Evolutionary conservation across 2,113 vertebrate genomes (phyloP).

Genomic region (Albula goreensis): DNA sequence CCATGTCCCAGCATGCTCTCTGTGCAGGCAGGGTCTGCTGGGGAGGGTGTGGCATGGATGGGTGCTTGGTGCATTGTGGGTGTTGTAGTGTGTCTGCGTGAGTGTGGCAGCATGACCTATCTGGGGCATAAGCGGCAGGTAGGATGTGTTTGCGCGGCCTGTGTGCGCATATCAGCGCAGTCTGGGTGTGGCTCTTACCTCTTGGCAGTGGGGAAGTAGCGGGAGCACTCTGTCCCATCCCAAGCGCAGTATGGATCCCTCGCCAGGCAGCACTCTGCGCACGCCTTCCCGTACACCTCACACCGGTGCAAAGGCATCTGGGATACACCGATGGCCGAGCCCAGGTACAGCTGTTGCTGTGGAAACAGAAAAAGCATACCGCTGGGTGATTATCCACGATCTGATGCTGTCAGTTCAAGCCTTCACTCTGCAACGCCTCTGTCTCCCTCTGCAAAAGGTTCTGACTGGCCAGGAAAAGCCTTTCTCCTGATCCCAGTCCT

Average conservation of each 20-base stretch:
- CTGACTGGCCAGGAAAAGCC: not conserved
- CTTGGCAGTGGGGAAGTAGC: conserved; percentile 95
- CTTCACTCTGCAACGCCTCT: too few relatives aligned
- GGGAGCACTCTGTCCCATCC: conserved; percentile 92
- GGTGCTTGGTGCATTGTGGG: too few relatives aligned
- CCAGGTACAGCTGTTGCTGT: conserved; percentile 96
- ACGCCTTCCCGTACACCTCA: conserved; percentile 92
- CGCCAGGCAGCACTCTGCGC: conserved; percentile 96
- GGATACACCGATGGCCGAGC: conserved; percentile 84
- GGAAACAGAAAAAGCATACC: conserved; percentile 44
- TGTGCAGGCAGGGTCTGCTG: not conserved
- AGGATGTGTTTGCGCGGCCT: not conserved
- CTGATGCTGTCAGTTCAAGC: not conserved
- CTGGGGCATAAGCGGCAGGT: not conserved
- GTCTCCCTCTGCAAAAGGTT: too few relatives aligned
- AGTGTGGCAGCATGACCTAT: not conserved
- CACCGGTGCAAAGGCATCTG: conserved; percentile 95
- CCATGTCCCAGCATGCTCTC: not conserved
- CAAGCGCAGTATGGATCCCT: conserved; percentile 96
- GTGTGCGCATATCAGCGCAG: not conserved
- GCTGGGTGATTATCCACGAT: too few relatives aligned
- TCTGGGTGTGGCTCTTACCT: conserved; percentile 70
- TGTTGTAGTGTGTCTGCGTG: not conserved
- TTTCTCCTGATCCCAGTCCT: too few relatives aligned
- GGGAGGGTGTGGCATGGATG: not conserved